These are phyloP conservation scores for Ctenodactylus gundi DNA, from an alignment of 2,113 vertebrate genomes.

Conservation along the genomic window DNA sequence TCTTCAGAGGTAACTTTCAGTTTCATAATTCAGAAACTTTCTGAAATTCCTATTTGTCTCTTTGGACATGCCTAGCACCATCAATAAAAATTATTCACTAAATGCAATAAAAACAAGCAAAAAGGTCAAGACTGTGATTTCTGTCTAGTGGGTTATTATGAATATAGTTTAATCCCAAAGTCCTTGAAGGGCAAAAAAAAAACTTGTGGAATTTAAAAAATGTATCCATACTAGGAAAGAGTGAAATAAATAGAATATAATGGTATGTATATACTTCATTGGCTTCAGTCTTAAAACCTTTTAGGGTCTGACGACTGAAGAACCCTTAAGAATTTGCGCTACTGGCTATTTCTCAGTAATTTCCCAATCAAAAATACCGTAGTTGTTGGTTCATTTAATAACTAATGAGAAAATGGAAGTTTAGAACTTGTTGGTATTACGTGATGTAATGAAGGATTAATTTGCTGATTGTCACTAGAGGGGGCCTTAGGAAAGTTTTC, in stretches of 20 bases:
- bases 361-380: background rate
- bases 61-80: background rate
- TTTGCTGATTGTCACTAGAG: conserved; percentile 60
- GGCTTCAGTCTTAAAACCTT: background rate
- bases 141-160: background rate
- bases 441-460: background rate
- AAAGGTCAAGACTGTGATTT: background rate
- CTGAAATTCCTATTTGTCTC: background rate
- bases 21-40: conserved; percentile 42
- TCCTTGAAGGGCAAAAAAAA: conserved; percentile 4
- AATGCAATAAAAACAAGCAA: conserved; percentile 12
- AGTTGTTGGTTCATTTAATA: background rate
- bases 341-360: background rate
- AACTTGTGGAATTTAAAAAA: background rate
- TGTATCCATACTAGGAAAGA: background rate
- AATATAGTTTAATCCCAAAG: conserved; percentile 22
- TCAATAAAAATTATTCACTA: conserved; percentile 29
- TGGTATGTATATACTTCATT: background rate
- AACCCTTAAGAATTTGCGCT: background rate
- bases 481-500: conserved; percentile 58
- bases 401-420: background rate
- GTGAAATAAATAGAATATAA: background rate
- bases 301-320: background rate
- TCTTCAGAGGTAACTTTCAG: background rate
- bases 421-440: background rate